Base-by-base conservation (phyloP, 2,888 invertebrate genomes). In the Ferrisia virgata region DNA sequence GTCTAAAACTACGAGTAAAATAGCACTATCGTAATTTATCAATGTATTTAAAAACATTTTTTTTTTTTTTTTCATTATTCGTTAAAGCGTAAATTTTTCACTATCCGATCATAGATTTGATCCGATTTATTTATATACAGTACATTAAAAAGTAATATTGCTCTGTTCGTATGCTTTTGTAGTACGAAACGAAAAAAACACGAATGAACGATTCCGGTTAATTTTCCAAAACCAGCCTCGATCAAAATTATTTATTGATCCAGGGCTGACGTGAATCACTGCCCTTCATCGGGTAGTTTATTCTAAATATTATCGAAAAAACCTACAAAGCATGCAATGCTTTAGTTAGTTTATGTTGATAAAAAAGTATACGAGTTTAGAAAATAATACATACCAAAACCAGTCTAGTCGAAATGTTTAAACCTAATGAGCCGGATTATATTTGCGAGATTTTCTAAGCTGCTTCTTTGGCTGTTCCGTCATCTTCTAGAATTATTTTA, bases 271-370 rank as follows among this genome's bases (percentile, higher is more conserved):
- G 31, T 76, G 72, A 76, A 76, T 36, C 72, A 76, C 72, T 76
- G 36, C 72, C 72, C 72, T 76, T 76, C 72, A 76, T 76, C 72
- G 72, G 72, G 72, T 76, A 76, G 72, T 64, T 64, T 64, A 76
- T 76, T 18, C 72, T 76, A 76, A 18, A 22, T 31, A 36, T 76
- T 76, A 76, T 36, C 36, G 72, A 76, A 36, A n/a, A 36, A 76
- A 36, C 72, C 72, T 76, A 18, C 5, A 76, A 76, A 9, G 6
- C n/a, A n/a, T n/a, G n/a, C n/a, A n/a, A n/a, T n/a, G n/a, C n/a
- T n/a, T n/a, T n/a, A n/a, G n/a, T n/a, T n/a, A n/a, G n/a, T n/a
- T n/a, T n/a, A n/a, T n/a, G n/a, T n/a, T n/a, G n/a, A n/a, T n/a
- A n/a, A n/a, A n/a, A n/a, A n/a, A n/a, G n/a, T n/a, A n/a, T n/a